Evolutionary conservation across 2,888 invertebrate species (phyloP).

Genomic region (Drosophila stalkeri): DNA sequence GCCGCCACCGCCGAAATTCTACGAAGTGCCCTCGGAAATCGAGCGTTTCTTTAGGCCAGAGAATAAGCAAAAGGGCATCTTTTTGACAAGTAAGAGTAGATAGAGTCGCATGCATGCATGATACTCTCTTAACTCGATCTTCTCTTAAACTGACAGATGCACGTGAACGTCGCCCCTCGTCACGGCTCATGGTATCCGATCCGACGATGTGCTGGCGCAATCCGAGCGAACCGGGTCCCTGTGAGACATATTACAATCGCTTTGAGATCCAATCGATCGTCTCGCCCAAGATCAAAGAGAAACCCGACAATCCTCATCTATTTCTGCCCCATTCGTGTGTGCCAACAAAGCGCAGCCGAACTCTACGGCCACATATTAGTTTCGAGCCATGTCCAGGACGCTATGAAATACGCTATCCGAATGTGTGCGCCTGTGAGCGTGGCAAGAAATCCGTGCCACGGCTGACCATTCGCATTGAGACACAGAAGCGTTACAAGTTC

Average conservation of each 20-base stretch:
- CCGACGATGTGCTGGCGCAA: constrained; percentile 66
- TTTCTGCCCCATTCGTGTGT: constrained; percentile 66
- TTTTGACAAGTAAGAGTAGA: constrained; percentile 66
- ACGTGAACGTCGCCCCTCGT: constrained; percentile 64
- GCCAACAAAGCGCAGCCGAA: constrained; percentile 52
- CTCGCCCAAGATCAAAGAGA: constrained; percentile 1
- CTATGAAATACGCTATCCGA: constrained; percentile 68
- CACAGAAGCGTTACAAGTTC: constrained; percentile 76
- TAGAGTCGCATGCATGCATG: too few relatives aligned
- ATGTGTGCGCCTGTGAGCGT: constrained; percentile 63
- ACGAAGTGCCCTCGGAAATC: constrained; percentile 52
- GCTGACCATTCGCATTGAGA: constrained; percentile 69
- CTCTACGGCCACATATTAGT: constrained; percentile 46
- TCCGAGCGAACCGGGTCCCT: constrained; percentile 75
- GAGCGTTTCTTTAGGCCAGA: constrained; percentile 59
- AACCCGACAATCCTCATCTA: constrained; percentile 52
- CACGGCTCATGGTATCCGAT: constrained; percentile 68
- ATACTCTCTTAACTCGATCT: not conserved
- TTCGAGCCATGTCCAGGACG: constrained; percentile 81
- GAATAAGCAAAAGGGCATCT: constrained; percentile 70
- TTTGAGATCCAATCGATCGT: constrained; percentile 29
- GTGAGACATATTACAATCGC: constrained; percentile 54
- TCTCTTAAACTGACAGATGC: constrained; percentile 64
- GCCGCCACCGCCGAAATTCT: constrained; percentile 46
- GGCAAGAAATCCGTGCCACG: constrained; percentile 57